phyloP scores from a whole-genome alignment of 2,797 vertebrate genomes.

The Lagorchestes hirsutus region DNA sequence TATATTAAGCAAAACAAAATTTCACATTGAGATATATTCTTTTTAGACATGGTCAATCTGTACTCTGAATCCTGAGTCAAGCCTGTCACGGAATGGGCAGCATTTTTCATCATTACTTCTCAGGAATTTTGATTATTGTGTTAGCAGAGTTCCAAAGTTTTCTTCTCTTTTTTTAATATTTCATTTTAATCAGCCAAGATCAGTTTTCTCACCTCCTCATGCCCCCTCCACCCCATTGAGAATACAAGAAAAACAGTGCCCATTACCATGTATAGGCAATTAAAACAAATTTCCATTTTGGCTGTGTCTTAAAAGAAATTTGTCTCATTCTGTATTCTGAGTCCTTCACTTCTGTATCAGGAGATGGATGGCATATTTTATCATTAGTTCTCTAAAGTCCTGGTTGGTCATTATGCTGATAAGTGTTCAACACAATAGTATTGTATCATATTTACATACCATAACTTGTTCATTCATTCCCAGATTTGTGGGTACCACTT shows the following conservation, averaged over 20 bases:
- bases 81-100: neutral
- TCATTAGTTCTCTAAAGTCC: too few species aligned
- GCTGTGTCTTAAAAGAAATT: neutral
- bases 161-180: neutral
- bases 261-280: neutral
- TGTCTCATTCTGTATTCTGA: neutral
- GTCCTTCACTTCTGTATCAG: neutral
- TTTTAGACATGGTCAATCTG: neutral
- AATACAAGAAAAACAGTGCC: neutral
- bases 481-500: neutral
- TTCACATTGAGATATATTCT: neutral
- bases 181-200: neutral
- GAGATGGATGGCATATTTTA: neutral
- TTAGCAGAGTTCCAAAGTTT: neutral
- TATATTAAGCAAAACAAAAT: neutral
- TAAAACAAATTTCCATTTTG: neutral
- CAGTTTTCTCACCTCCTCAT: neutral
- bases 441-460: neutral
- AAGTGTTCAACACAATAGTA: neutral
- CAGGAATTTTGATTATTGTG: neutral
- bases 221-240: fast-evolving
- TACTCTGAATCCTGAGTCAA: neutral
- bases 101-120: neutral
- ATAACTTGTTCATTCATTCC: neutral
- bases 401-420: too few species aligned